Evolutionary conservation across 92 coral and sea anemone genomes (phyloP).

Genomic region (Metridium senile): DNA sequence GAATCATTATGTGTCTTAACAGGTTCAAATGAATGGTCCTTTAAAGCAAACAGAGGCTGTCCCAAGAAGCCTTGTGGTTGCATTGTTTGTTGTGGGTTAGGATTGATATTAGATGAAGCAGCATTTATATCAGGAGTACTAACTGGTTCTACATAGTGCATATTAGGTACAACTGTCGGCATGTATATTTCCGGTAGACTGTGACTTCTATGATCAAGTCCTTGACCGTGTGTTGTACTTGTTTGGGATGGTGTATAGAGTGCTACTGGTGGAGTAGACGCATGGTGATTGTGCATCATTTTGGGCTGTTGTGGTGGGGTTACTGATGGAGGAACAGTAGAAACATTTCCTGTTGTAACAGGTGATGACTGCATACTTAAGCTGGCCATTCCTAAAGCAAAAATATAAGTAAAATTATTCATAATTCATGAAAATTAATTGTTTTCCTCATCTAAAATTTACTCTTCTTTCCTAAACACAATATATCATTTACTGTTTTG

Average conservation of each 20-base stretch:
- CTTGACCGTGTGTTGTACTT: background rate
- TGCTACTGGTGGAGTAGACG: constrained; percentile 17
- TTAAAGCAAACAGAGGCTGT: constrained; percentile 70
- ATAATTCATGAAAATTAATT: no score
- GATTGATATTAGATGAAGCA: constrained; percentile 14
- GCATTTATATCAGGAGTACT: constrained; percentile 20
- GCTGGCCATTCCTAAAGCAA: constrained; percentile 33
- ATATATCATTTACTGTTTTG: no score
- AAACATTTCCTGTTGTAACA: constrained; percentile 2
- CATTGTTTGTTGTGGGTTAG: constrained; percentile 11
- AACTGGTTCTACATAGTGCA: constrained; percentile 12
- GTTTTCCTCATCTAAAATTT: no score
- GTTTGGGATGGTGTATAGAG: constrained; percentile 19
- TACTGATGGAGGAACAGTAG: constrained; percentile 7
- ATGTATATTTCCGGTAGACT: constrained; percentile 14
- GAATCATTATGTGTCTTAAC: constrained; percentile 61
- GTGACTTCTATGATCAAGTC: constrained; percentile 4
- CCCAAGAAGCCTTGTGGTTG: constrained; percentile 56
- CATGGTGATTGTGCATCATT: background rate
- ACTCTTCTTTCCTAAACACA: no score
- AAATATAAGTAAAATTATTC: background rate
- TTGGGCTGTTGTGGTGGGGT: constrained; percentile 15
- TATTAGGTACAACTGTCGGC: constrained; percentile 39
- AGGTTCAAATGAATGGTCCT: constrained; percentile 80
- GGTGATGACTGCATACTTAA: constrained; percentile 28